Evolutionary conservation across 2,888 invertebrate genomes (phyloP).

Genomic region (Nebria salina): DNA sequence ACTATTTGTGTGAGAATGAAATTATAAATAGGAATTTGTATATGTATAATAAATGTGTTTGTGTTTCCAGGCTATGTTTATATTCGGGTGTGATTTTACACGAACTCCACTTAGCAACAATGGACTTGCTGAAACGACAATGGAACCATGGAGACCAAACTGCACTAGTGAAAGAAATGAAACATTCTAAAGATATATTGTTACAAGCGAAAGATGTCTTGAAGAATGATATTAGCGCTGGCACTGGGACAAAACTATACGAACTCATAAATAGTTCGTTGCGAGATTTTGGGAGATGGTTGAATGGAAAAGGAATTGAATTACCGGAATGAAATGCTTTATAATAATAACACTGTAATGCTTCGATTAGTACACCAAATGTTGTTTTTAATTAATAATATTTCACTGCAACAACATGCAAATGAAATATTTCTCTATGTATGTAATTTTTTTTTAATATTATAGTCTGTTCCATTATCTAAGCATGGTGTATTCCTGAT

Average conservation of each 20-base stretch:
- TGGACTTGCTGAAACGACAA: conserved; percentile 64
- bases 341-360: neutral
- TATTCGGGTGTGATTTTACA: conserved; percentile 82
- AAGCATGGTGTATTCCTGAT: no score
- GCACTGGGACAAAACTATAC: conserved; percentile 66
- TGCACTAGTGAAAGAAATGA: conserved; percentile 61
- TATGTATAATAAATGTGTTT: conserved; percentile 3
- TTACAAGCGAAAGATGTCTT: conserved; percentile 63
- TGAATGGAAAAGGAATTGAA: conserved; percentile 62
- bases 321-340: conserved; percentile 45
- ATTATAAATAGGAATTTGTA: neutral
- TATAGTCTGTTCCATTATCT: no score
- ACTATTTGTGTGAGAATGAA: neutral
- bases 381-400: no score
- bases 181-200: conserved; percentile 64
- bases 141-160: conserved; percentile 61
- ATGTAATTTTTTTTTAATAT: no score
- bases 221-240: conserved; percentile 66
- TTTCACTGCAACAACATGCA: no score
- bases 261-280: conserved; percentile 64
- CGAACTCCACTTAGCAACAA: conserved; percentile 72
- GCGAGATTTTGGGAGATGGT: conserved; percentile 64
- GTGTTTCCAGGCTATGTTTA: conserved; percentile 67
- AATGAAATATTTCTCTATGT: no score
- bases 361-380: no score